Evolutionary conservation across 2,113 vertebrate genomes (phyloP), one percentile per base, ranked within the genome.

Genomic region (Bubo bubo): DNA sequence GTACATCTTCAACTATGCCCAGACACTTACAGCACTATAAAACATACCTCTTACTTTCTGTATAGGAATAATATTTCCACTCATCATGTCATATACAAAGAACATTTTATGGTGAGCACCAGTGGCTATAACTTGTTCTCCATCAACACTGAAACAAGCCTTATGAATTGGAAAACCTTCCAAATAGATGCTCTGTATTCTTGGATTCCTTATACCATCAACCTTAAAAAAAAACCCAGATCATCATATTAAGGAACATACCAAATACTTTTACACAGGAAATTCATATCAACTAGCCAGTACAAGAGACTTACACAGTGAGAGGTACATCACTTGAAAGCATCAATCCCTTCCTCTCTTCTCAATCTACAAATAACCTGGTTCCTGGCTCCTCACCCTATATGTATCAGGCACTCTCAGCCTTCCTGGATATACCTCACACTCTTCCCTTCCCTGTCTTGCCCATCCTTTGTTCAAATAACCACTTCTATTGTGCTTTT

Each of bases 31-130:
- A 82, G 28, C 17, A 43, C 23, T 82, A 47, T 12, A 52, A 87
- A 85, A 73, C 98, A 22, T 95, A 99, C 99, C 99, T 99, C 98
- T 97, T 84, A 99, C 97, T 43, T 96, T 85, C 81, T 98, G 79
- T 9, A 99, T 97, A 7, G 99, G 99, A 88, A 97, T 97, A 56
- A 99, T 95, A 4, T 93, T 98, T 67, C 99, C 99, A 95, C 98
- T 98, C 97, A 99, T 98, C 99, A 99, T 99, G 94, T 99, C 99
- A 68, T 99, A 99, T 71, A 99, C 95, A 95, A 99, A 99, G 97
- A 99, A 99, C 96, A 99, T 97, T 67, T 98, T 99, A 95, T 99
- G 99, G 67, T 88, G 98, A 47, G 98, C 87, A 56, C 99, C 98
- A 5, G 99, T 99, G 74, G 99, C 99, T 93, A 99, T 98, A 96